A percentile compares a stretch with the other conserved stretches of the same genome.
Evolutionary conservation across 37 sponge, comb jelly and placozoan species (phyloP).

Genomic region (Beroe ovata): DNA sequence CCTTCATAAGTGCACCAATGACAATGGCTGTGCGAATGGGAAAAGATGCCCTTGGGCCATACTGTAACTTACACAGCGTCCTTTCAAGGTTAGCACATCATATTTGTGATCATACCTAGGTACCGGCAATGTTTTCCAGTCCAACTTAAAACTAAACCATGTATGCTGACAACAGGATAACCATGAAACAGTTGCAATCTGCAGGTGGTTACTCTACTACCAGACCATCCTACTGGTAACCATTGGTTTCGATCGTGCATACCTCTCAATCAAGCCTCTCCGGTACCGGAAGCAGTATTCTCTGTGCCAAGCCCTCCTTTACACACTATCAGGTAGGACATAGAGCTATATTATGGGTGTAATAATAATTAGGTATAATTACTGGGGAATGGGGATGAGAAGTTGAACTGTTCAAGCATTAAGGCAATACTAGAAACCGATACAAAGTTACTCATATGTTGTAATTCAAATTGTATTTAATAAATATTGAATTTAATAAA

Average conservation of each 20-base stretch:
- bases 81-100: conserved; percentile 8
- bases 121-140: too few relatives aligned
- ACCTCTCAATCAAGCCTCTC: conserved; percentile 56
- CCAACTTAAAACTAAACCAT: too few relatives aligned
- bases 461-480: too few relatives aligned
- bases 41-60: conserved; percentile 13
- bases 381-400: neutral
- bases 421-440: neutral
- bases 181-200: too few relatives aligned
- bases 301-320: neutral
- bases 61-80: conserved; percentile 52
- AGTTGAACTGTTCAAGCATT: neutral
- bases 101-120: neutral
- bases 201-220: conserved; percentile 59
- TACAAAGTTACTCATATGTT: neutral
- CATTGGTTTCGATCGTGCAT: conserved; percentile 19
- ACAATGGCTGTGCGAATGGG: neutral
- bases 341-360: neutral
- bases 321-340: neutral
- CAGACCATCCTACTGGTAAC: conserved; percentile 39
- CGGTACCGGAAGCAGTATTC: conserved; percentile 12
- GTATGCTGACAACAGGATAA: too few relatives aligned
- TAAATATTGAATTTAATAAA: too few relatives aligned
- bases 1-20: neutral
- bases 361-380: neutral